These are phyloP conservation scores for Tineola bisselliella DNA, from an alignment of 2,888 invertebrate genomes.

Conservation along the genomic window DNA sequence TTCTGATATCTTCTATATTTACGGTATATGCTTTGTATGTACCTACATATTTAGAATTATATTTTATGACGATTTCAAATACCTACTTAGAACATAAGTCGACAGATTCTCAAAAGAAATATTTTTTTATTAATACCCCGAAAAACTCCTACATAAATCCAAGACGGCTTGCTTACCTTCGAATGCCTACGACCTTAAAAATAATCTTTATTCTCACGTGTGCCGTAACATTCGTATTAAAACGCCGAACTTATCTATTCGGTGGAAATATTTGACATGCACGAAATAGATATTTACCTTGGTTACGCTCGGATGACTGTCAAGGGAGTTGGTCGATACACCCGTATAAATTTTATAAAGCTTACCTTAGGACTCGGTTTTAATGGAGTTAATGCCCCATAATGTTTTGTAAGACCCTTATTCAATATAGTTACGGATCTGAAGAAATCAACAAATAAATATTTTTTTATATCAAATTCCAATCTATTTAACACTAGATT, in stretches of 20 bases:
- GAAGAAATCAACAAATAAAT: background rate
- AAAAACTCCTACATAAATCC: background rate
- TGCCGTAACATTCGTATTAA: slow-evolving; percentile 10
- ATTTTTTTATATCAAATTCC: no score
- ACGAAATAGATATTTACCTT: slow-evolving; percentile 11
- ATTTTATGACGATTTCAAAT: no score
- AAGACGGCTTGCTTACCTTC: background rate
- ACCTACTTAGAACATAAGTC: no score
- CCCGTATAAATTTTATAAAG: slow-evolving; percentile 14
- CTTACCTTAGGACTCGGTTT: background rate
- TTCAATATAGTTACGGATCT: background rate
- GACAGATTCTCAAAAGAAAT: no score
- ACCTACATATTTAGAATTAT: no score
- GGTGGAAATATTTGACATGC: background rate
- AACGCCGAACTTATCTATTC: slow-evolving; percentile 12
- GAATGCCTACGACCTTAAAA: background rate
- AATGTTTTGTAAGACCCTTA: background rate
- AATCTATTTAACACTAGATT: no score
- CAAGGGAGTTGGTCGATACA: slow-evolving; percentile 3
- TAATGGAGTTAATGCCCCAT: background rate
- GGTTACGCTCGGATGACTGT: slow-evolving; percentile 13
- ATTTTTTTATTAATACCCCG: background rate
- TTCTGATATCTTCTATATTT: no score
- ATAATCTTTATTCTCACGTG: slow-evolving; percentile 12
- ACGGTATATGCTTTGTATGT: no score